Evolutionary conservation across 2,888 invertebrate genomes (phyloP).

Genomic region (Caenorhabditis zanzibari): DNA sequence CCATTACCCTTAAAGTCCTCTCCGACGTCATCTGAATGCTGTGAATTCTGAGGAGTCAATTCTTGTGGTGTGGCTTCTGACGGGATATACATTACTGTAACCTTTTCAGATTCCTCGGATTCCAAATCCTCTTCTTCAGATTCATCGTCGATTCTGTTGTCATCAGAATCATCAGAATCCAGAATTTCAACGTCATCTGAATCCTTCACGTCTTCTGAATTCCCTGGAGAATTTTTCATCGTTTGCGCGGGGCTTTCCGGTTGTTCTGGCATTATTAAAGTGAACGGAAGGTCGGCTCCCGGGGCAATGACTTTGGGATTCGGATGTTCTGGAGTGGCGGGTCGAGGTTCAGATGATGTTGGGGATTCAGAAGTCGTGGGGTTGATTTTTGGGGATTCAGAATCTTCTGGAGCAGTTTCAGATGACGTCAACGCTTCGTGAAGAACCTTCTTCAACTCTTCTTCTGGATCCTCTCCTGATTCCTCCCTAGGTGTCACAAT

Average conservation of each 20-base stretch:
- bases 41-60: conserved; percentile 11
- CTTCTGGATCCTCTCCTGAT: conserved; percentile 1
- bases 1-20: no score
- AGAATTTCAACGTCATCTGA: conserved; percentile 9
- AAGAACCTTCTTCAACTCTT: not conserved
- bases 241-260: not conserved
- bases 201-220: not conserved
- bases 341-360: not conserved
- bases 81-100: conserved; percentile 31
- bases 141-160: not conserved
- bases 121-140: not conserved
- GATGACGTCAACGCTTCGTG: not conserved
- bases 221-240: not conserved
- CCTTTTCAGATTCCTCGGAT: conserved; percentile 16
- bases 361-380: not conserved
- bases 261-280: conserved; percentile 9
- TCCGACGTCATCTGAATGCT: not conserved
- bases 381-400: not conserved
- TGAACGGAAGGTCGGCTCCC: conserved; percentile 14
- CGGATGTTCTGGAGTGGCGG: conserved; percentile 6
- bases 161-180: conserved; percentile 1
- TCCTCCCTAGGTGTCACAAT: not conserved
- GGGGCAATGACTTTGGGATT: not conserved
- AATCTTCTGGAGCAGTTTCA: conserved; percentile 2
- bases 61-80: conserved; percentile 22